Conservation (phyloP, 2,888 invertebrate genomes). For the Hybos culiciformis region DNA sequence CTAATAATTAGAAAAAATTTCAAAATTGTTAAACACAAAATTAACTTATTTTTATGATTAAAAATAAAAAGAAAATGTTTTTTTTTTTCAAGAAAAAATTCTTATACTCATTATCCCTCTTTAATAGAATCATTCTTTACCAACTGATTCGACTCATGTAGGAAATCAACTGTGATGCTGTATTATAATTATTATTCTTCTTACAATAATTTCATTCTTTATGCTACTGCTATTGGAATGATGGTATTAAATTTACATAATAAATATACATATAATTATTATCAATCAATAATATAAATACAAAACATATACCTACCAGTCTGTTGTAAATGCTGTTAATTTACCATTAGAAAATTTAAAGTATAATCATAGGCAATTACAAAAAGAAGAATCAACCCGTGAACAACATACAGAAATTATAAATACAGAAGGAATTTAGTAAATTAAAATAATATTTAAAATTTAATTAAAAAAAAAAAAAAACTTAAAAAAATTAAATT, state of each 20-base stretch:
- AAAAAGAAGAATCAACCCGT: not conserved
- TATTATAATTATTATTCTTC: slow-evolving; percentile 14
- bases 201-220: slow-evolving; percentile 3
- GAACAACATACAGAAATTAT: not conserved
- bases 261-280: not conserved
- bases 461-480: not conserved
- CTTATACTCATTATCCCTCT: slow-evolving; percentile 13
- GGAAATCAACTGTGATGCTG: slow-evolving; percentile 35
- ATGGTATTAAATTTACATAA: not conserved
- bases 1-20: no score
- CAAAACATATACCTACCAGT: not conserved
- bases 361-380: slow-evolving; percentile 3
- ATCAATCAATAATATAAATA: not conserved
- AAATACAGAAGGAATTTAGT: not conserved
- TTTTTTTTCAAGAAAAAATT: no score
- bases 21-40: no score
- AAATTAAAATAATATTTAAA: not conserved
- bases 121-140: slow-evolving; percentile 34
- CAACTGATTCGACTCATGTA: slow-evolving; percentile 35
- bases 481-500: not conserved
- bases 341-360: slow-evolving; percentile 7
- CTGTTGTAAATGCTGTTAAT: slow-evolving; percentile 3
- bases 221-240: not conserved
- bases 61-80: no score
- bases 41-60: no score